Conservation (phyloP, 2,888 invertebrate species). For the Escarpia spicata region DNA sequence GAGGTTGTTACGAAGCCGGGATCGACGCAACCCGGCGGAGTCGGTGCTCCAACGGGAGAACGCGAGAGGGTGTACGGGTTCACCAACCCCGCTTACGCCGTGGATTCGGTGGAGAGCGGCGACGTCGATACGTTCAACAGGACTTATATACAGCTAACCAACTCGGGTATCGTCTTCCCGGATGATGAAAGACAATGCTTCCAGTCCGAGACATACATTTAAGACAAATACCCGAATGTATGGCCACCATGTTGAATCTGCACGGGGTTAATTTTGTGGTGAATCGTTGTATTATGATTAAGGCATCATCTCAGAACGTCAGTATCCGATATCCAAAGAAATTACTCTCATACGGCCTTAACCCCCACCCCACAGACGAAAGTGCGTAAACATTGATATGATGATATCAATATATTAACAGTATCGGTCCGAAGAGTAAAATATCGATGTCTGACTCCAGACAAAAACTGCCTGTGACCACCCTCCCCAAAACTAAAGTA, state of each 20-base stretch:
- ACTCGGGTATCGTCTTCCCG: background rate
- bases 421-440: too few species aligned
- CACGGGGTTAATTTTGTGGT: background rate
- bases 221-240: background rate
- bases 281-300: background rate
- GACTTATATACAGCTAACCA: background rate
- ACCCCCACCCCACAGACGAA: too few species aligned
- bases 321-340: too few species aligned
- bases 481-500: too few species aligned
- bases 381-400: too few species aligned
- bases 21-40: background rate
- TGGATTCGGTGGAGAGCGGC: background rate
- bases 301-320: too few species aligned
- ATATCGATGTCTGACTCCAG: too few species aligned
- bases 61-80: background rate
- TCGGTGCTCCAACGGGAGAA: background rate
- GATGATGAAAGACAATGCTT: background rate
- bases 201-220: background rate
- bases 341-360: too few species aligned
- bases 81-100: background rate
- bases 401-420: too few species aligned
- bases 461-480: too few species aligned
- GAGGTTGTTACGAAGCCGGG: background rate
- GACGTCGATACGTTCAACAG: background rate
- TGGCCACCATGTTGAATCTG: background rate